Base-by-base conservation (phyloP, 2,113 vertebrate species). In the Theristicus caerulescens region DNA sequence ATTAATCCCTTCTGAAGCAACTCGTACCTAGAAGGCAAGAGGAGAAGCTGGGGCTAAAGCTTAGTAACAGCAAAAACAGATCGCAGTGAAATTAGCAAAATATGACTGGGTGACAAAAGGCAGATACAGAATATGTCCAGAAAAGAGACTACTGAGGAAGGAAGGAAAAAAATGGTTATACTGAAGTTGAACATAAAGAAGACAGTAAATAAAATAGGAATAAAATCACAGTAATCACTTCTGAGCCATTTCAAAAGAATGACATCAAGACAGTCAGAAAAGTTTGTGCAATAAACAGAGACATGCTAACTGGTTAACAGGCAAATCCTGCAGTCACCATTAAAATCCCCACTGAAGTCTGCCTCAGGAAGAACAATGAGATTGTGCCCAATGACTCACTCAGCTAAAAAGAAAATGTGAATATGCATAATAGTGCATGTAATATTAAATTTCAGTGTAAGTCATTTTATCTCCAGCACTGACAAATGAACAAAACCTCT, bases 1-100 rank as follows among this genome's bases (percentile, higher is more conserved):
- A 31, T 99, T 99, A 93, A 99, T 99, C 55, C 99, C 99, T 97
- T 99, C 99, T 24, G 98, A 98, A 61, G 99, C 99, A 93, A 99
- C 97, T 90, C 99, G 98, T 79, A 99, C 98, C 99, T 99, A 93
- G 80, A 94, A 97, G 59, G 92, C 57, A 95, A 61, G 31, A 65
- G 40, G 19, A 88, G 16, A 94, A 80, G 16, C 22, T 57, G 59
- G 8, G 27, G 40, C 44, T 94, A 49, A 84, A 11, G 31, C 42
- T 84, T 17, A 57, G 16, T n/a, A 71, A 70, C 25, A 89, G 32
- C 34, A 84, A 62, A 92, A 61, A 40, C 16, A 66, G 27, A 67
- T 71, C 34, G 71, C 44, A 44, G 9, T 46, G 40, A 52, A 71
- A 94, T 31, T 4, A 27, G 40, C 15, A 65, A 89, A 87, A 69